Evolutionary conservation across 2,888 invertebrate species (phyloP).

Genomic region (Resseliella maxima): DNA sequence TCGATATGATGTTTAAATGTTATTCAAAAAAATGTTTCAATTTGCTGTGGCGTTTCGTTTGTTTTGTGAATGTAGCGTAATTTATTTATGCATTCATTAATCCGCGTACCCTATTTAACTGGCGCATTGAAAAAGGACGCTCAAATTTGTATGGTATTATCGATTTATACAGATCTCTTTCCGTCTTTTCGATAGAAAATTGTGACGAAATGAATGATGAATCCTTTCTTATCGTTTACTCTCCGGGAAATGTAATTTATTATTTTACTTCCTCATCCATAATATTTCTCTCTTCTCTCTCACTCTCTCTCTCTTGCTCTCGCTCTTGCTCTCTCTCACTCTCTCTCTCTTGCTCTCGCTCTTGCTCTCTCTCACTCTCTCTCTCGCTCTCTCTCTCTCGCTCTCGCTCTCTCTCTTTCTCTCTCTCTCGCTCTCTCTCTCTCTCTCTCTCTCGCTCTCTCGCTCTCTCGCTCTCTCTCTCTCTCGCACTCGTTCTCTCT

Average conservation of each 20-base stretch:
- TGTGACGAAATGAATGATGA: background rate
- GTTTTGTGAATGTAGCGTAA: no score
- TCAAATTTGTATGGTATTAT: background rate
- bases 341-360: no score
- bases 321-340: no score
- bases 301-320: no score
- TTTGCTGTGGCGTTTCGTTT: background rate
- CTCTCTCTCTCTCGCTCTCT: no score
- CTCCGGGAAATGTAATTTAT: conserved; percentile 22
- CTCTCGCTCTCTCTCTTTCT: no score
- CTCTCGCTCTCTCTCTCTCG: no score
- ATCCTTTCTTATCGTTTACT: conserved; percentile 42
- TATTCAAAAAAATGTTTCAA: background rate
- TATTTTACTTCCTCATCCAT: background rate
- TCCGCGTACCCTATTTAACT: background rate
- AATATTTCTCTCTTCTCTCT: background rate
- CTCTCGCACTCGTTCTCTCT: no score
- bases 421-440: no score
- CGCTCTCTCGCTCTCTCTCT: no score
- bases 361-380: no score
- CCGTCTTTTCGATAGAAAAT: background rate
- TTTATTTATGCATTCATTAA: background rate
- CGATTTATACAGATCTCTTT: background rate
- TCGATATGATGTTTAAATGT: no score
- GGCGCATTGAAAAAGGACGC: background rate